Base-by-base conservation (phyloP, 2,888 invertebrate genomes). In the Petrolisthes cinctipes region DNA sequence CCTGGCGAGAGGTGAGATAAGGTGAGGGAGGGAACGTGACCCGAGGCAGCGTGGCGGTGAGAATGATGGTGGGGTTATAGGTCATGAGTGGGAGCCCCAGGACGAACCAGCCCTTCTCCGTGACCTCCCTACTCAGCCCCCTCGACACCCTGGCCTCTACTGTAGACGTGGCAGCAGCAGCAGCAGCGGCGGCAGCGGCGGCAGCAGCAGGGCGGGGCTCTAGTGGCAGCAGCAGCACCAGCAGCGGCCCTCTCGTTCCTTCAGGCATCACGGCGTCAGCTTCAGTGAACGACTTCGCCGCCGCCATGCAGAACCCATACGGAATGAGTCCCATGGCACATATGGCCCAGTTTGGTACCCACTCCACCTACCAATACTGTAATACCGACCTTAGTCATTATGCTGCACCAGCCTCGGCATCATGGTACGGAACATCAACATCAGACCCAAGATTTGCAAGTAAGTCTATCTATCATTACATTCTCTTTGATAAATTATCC, bases 241-340 rank as follows among this genome's bases (percentile, higher is more conserved):
- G 81, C 83, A 61, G 80, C 79, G 51, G 80, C 85, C 68, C 79
- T 37, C 20, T 73, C 53, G 79, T 78, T 17, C 71, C 88, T 37
- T 68, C 85, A 66, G 86, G 82, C 9, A 86, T 82, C n/a, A 73
- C 88, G 51, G 80, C 88, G n/a, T 86, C 90, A n/a, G 86, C 88
- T 76, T 79, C 89, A 78, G 89, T 89, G 75, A 89, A 84, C 82
- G 90, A 90, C 86, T 90, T 90, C 76, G 90, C 90, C 86, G 90
- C 90, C 83, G 84, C 89, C 83, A 90, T 90, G 90, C 90, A 90
- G 83, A 90, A 89, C 87, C 90, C 90, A 1, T 90, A 90, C 86
- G 89, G 90, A 66, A 82, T 90, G 86, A 87, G 86, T 83, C 90
- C 90, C 73, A 90, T 90, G 90, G 90, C 90, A 9, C 90, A 90